Evolutionary conservation across 2,888 invertebrate species (phyloP), one percentile per base, ranked within the genome.

Genomic region (Ophioninae sp.): DNA sequence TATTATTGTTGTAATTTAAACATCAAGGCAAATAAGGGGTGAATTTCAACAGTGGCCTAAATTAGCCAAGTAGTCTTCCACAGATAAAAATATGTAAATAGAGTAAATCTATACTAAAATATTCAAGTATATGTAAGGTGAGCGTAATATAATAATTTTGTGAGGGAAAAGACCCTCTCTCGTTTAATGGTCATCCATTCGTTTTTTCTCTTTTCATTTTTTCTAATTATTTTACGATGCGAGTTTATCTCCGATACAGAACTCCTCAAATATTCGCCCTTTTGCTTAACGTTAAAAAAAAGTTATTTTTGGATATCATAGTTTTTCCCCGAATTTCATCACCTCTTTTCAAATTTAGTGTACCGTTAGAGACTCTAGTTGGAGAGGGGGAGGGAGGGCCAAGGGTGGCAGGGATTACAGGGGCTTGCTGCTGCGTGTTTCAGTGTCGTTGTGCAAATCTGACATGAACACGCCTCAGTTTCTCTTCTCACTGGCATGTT

Each of bases 101-200:
- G 92, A 93, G 92, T 93, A 93, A 92, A 93, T 92, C 92, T 93
- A 93, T 93, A 93, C 93, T 93, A 93, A 93, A 93, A 93, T 93
- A 93, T 93, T 91, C 91, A 92, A 92, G 91, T 92, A 92, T 92
- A 90, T 91, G 89, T 91, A 91, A 91, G 91, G 90, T 92, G 92
- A 91, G 91, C 91, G 90, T 91, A 91, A 91, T 91, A 91, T 91
- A 89, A 90, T 90, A 90, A 91, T 92, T 91, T 91, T 90, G 89
- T 91, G 91, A 91, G 92, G 91, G 91, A 91, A 92, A 91, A 91
- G 91, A 91, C 87, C 91, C 91, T 91, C 84, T 87, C 83, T 87
- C 85, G 79, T 87, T 90, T 86, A 89, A 89, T 91, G 91, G 90
- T 91, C 91, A 89, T 89, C 87, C 86, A 85, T 87, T 86, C 85